Evolutionary conservation across 2,888 invertebrate genomes (phyloP), one percentile per base, ranked within the genome.

Genomic region (Ceramica pisi): DNA sequence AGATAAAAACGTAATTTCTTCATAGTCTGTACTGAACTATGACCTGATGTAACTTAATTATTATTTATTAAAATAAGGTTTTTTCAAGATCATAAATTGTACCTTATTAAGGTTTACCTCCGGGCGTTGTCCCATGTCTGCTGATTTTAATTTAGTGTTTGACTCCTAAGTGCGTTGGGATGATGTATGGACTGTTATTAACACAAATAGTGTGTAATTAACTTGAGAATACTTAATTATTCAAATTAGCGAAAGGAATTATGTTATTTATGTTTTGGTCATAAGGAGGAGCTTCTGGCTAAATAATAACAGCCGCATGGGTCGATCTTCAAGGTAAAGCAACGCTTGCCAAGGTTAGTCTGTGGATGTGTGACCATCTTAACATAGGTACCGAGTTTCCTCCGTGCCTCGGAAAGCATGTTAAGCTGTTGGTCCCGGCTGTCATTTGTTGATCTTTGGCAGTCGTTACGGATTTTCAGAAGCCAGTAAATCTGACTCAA

Each of bases 11-110:
- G 48, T 38, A 48, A 66, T 81, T 71, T 71, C 66, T 74, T 67
- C 61, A 75, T 66, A 65, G 62, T 26, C n/a, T 62, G 55, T 64
- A 59, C 31, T 21, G 92, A 90, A 88, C 93, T 92, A 80, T 90
- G 90, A 92, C 92, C 86, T 44, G 35, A 7, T 21, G 41, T 61
- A 64, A 59, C 56, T 67, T 75, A 78, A 78, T 82, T 77, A 80
- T 82, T 81, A 81, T 79, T 79, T 78, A 76, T 85, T 78, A 72
- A 83, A 85, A 83, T 69, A 78, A 74, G 68, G 67, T 75, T 56
- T 78, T 78, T 63, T 55, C 46, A 51, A 55, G 62, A 70, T 56
- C 75, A 82, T 86, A 86, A 84, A 82, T 84, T 78, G 70, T 71
- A 65, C 23, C 59, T 76, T 76, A 85, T 76, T 81, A 80, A 41